These are phyloP conservation scores for Xiphophorus birchmanni DNA, from an alignment of 2,797 vertebrate genomes.

Conservation along the genomic window DNA sequence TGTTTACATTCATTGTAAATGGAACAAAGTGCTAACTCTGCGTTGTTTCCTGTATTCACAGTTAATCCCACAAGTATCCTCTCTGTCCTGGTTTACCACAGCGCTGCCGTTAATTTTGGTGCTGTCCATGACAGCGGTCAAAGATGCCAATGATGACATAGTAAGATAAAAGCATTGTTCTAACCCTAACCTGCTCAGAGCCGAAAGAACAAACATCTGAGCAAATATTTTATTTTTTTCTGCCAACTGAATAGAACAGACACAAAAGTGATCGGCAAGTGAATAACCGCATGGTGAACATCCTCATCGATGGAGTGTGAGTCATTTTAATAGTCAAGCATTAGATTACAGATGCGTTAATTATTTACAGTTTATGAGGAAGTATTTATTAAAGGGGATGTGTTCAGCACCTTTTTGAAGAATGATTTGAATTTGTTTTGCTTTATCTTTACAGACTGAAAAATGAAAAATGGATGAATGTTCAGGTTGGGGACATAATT, in stretches of 20 bases:
- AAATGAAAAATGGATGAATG: conserved; percentile 91
- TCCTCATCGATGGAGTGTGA: conserved; percentile 89
- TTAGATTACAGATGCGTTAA: neutral
- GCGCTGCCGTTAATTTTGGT: conserved; percentile 28
- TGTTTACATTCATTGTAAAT: neutral
- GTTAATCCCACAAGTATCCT: conserved; percentile 40
- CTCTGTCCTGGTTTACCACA: conserved; percentile 39
- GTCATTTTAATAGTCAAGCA: conserved; percentile 47
- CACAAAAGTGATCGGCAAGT: conserved; percentile 90
- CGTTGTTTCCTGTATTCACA: conserved; percentile 3
- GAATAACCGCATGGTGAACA: conserved; percentile 88
- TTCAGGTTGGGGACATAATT: conserved; percentile 94
- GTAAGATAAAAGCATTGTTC: conserved; percentile 5
- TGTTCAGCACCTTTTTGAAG: neutral
- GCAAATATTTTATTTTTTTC: neutral
- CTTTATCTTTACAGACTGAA: conserved; percentile 77
- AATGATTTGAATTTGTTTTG: neutral
- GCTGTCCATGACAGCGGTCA: conserved; percentile 26
- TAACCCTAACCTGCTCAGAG: neutral
- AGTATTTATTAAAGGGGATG: neutral
- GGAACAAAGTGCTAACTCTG: neutral
- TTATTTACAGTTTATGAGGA: neutral
- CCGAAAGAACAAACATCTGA: neutral
- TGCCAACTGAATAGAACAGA: conserved; percentile 81
- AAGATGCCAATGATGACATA: conserved; percentile 38